These are phyloP conservation scores for Mastomys natalensis DNA, from an alignment of 2,113 vertebrate species.

Conservation along the genomic window DNA sequence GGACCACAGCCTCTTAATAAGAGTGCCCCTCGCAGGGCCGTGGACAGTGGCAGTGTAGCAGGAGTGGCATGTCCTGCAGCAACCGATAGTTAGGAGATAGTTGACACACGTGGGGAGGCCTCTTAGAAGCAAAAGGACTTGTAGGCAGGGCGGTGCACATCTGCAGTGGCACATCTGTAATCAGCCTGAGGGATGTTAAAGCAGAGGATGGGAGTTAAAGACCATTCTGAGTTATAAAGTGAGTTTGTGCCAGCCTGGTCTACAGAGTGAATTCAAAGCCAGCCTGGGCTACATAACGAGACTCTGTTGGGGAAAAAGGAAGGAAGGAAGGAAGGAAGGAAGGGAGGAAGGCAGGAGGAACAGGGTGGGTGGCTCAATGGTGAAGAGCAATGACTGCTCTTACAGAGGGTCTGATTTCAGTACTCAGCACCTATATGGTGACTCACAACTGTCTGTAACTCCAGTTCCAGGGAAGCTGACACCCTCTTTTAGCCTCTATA, in stretches of 20 bases:
- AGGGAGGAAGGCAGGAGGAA: too few relatives aligned
- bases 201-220: not conserved
- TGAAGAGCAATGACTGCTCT: not conserved
- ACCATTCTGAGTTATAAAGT: not conserved
- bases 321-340: rapidly evolving
- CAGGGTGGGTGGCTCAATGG: not conserved
- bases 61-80: not conserved
- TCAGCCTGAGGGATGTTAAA: not conserved
- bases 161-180: not conserved
- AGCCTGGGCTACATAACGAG: not conserved
- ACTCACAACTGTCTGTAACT: not conserved
- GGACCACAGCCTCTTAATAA: not conserved
- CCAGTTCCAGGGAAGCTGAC: not conserved
- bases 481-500: not conserved
- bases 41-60: not conserved
- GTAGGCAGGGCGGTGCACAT: not conserved
- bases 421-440: not conserved
- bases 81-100: too few relatives aligned
- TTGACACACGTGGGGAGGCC: not conserved
- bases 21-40: not conserved
- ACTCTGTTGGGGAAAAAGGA: not conserved
- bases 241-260: not conserved
- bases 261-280: not conserved
- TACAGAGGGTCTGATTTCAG: not conserved
- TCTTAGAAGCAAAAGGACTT: not conserved